Base-by-base conservation (phyloP, 2,797 vertebrate species). In the Pseudocheirus occidentalis region DNA sequence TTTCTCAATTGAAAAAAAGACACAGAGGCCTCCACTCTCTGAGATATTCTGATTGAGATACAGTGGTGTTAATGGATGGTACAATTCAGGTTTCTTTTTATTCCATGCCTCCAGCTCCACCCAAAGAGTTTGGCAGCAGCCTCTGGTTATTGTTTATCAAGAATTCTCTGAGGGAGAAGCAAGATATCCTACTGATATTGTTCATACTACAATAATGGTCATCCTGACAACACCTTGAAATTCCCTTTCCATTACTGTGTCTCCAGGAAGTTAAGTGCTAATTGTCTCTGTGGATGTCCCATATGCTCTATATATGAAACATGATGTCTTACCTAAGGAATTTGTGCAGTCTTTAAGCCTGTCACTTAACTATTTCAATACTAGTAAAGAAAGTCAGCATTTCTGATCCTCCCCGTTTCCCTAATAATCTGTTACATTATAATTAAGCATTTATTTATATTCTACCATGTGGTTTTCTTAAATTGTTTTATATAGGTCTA, bases 321-420 rank as follows among this genome's bases (percentile, higher is more conserved):
- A 95, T 98, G 97, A 98, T 96, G 95, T 98, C 97, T 97, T 98
- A 98, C 98, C 98, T 98, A 96, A 98, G 97, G 98, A 98, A 98
- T 98, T 98, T 97, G 95, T 98, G 40, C 40, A 50, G 40, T 87
- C 24, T 87, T 50, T 87, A 87, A 87, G 24, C 21, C 55, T 93
- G 94, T 94, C 59, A 73, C 55, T 62, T 95, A 81, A 52, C 94
- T 92, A 90, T 94, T 96, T 87, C 95, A 93, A 24, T 95, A 90
- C 96, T 98, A n/a, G 91, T 93, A 96, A 97, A 90, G 89, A 93
- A 57, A 11, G 56, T 14, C 53, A 66, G 66, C 27, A 24, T 66
- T 57, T 57, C 91, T 24, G 66, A 92, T 54, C 5, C 6, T 31
- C 55, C 55, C 34, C 27, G 0, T 24, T 56, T 21, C 90, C 89